Conservation (phyloP, 2,113 vertebrate genomes). For the Atlantisia rogersi region DNA sequence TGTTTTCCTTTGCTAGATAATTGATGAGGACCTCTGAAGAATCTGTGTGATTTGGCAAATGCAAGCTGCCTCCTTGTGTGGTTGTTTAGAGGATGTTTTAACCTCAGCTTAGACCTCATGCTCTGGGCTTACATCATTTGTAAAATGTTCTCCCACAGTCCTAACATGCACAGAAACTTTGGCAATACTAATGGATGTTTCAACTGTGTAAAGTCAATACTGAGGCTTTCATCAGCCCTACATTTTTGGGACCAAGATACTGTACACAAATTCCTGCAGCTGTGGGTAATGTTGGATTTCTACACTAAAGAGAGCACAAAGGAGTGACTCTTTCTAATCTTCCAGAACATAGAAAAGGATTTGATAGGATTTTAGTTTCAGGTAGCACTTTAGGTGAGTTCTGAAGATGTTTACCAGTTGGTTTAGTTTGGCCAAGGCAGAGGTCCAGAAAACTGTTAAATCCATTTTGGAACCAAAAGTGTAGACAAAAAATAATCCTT, state of each 20-base stretch:
- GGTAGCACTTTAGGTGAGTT: background rate
- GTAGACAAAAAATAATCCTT: background rate
- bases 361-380: background rate
- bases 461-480: background rate
- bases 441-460: background rate
- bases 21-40: background rate
- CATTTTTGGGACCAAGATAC: background rate
- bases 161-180: background rate
- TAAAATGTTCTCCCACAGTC: background rate
- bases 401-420: background rate
- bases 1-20: background rate
- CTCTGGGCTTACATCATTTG: background rate
- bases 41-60: constrained; percentile 18
- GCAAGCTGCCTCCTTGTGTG: constrained; percentile 1
- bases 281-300: background rate
- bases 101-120: background rate
- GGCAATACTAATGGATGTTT: background rate
- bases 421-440: background rate
- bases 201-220: background rate
- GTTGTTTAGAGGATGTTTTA: background rate
- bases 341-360: background rate
- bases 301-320: background rate
- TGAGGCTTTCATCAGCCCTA: background rate
- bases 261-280: background rate
- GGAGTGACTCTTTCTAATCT: background rate